phyloP scores from a whole-genome alignment of 2,797 vertebrate species.

The Dipus sagitta region DNA sequence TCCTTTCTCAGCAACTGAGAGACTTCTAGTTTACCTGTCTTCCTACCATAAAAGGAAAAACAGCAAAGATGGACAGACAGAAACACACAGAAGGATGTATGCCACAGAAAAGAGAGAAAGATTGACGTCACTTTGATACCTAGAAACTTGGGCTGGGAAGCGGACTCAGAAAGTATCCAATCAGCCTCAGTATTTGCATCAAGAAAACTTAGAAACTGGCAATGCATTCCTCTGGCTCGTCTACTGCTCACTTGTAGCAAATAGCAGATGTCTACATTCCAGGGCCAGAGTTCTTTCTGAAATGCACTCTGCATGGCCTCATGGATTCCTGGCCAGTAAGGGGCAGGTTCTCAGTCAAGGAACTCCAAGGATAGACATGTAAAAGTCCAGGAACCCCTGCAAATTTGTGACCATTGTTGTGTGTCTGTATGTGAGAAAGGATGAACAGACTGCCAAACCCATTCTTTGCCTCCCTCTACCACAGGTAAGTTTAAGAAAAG shows the following conservation, averaged over 20 bases:
- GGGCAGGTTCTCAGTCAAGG: not conserved
- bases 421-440: not conserved
- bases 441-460: not conserved
- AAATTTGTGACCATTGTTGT: not conserved
- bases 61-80: not conserved
- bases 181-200: not conserved
- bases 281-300: not conserved
- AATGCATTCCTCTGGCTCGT: not conserved
- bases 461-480: not conserved
- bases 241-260: not conserved
- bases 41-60: not conserved
- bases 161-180: conserved; percentile 33
- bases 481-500: conserved; percentile 12
- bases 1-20: conserved; percentile 15
- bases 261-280: not conserved
- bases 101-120: not conserved
- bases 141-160: not conserved
- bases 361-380: not conserved
- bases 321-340: not conserved
- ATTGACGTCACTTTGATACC: not conserved
- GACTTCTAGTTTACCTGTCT: conserved; percentile 10
- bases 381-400: not conserved
- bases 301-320: not conserved
- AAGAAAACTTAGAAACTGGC: not conserved
- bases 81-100: not conserved